These are phyloP conservation scores for Smutsia temminckii DNA, from an alignment of 2,797 vertebrate genomes.

Conservation along the genomic window DNA sequence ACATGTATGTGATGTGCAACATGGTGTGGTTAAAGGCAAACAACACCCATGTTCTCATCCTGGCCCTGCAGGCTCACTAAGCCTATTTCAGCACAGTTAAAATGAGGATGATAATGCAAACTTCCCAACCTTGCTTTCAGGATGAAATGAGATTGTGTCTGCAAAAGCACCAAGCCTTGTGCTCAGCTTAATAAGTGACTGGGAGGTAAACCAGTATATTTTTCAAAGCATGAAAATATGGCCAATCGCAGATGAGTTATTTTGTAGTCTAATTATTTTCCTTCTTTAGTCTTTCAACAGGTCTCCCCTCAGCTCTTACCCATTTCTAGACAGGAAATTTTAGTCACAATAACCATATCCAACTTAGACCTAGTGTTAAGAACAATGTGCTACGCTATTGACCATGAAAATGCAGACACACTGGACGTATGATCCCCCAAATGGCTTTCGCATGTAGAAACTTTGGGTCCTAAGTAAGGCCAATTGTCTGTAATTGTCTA, in stretches of 20 bases:
- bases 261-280: not conserved
- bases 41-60: not conserved
- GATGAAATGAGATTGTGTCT: not conserved
- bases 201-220: not conserved
- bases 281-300: not conserved
- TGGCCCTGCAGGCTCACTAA: not conserved
- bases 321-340: not conserved
- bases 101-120: not conserved
- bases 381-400: not conserved
- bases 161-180: not conserved
- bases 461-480: not conserved
- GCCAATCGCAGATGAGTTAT: not conserved
- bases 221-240: slow-evolving; percentile 9
- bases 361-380: not conserved
- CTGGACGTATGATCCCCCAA: not conserved
- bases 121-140: not conserved
- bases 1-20: not conserved
- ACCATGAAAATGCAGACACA: not conserved
- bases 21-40: not conserved
- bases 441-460: not conserved
- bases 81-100: not conserved
- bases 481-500: not conserved
- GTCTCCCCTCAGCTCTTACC: not conserved
- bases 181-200: not conserved
- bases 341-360: not conserved